A percentile compares a stretch with the other conserved stretches of the same genome.
phyloP scores from a whole-genome alignment of 2,888 invertebrate species.

The Pegoplata infirma region DNA sequence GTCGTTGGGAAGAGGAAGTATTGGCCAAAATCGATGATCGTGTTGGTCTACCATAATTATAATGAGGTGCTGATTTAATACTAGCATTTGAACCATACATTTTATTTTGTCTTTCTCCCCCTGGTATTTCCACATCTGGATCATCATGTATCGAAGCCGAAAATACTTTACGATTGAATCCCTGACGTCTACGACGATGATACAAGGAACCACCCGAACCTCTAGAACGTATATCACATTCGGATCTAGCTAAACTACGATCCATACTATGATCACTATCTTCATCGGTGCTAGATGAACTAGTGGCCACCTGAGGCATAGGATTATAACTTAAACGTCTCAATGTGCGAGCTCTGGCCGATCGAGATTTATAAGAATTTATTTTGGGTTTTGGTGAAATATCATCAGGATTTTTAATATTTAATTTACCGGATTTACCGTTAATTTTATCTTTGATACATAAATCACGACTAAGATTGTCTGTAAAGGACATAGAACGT shows the following conservation, averaged over 20 bases:
- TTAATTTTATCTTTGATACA: slow-evolving; percentile 65
- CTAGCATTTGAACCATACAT: slow-evolving; percentile 78
- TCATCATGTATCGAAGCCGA: slow-evolving; percentile 72
- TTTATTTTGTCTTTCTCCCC: slow-evolving; percentile 70
- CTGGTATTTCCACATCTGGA: slow-evolving; percentile 67
- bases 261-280: slow-evolving; percentile 71
- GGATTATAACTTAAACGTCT: slow-evolving; percentile 81
- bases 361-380: slow-evolving; percentile 77
- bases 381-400: slow-evolving; percentile 43
- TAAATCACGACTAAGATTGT: slow-evolving; percentile 76
- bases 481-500: slow-evolving; percentile 79
- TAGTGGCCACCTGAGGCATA: slow-evolving; percentile 79
- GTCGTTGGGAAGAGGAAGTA: slow-evolving; percentile 47
- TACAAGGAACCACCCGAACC: slow-evolving; percentile 67
- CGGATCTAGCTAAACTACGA: slow-evolving; percentile 79
- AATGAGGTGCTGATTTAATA: slow-evolving; percentile 79
- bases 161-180: slow-evolving; percentile 74
- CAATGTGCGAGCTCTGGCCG: slow-evolving; percentile 80
- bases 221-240: slow-evolving; percentile 79
- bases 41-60: slow-evolving; percentile 71
- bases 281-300: slow-evolving; percentile 80
- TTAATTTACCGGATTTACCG: slow-evolving; percentile 38
- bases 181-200: slow-evolving; percentile 72
- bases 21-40: slow-evolving; percentile 41
- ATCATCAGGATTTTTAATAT: slow-evolving; percentile 10